Conservation (phyloP, 2,797 vertebrate species). For the Ispidina picta region DNA sequence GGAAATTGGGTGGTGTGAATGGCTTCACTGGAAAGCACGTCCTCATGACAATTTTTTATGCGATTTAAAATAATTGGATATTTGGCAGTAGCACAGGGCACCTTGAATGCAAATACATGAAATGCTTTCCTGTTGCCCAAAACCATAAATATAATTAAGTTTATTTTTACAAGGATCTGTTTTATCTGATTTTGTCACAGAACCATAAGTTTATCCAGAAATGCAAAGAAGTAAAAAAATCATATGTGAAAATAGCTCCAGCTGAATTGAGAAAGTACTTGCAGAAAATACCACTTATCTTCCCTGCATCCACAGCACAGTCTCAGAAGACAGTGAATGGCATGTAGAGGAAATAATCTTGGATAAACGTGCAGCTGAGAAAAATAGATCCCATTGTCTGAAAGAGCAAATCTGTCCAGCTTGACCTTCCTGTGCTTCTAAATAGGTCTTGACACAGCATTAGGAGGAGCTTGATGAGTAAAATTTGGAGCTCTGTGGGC, state of each 20-base stretch:
- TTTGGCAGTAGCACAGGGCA: background rate
- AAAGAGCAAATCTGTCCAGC: background rate
- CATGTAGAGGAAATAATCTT: background rate
- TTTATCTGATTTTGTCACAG: background rate
- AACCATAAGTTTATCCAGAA: background rate
- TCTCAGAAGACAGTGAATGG: background rate
- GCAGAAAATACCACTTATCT: background rate
- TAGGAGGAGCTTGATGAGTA: background rate
- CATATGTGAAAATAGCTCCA: background rate
- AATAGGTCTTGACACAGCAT: background rate
- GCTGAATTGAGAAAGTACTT: background rate
- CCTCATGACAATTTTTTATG: background rate
- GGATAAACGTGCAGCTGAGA: background rate
- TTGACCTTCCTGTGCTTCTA: background rate
- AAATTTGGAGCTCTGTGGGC: background rate
- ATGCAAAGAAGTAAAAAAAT: background rate
- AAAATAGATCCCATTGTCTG: background rate
- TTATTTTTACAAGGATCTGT: background rate
- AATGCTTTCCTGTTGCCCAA: background rate
- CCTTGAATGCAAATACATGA: background rate
- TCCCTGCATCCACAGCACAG: background rate
- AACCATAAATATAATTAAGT: background rate
- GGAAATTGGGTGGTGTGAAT: constrained; percentile 18
- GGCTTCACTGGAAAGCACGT: constrained; percentile 7
- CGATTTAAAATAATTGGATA: constrained; percentile 28